These are phyloP conservation scores for Motacilla alba DNA, from an alignment of 2,113 vertebrate genomes.

Conservation along the genomic window DNA sequence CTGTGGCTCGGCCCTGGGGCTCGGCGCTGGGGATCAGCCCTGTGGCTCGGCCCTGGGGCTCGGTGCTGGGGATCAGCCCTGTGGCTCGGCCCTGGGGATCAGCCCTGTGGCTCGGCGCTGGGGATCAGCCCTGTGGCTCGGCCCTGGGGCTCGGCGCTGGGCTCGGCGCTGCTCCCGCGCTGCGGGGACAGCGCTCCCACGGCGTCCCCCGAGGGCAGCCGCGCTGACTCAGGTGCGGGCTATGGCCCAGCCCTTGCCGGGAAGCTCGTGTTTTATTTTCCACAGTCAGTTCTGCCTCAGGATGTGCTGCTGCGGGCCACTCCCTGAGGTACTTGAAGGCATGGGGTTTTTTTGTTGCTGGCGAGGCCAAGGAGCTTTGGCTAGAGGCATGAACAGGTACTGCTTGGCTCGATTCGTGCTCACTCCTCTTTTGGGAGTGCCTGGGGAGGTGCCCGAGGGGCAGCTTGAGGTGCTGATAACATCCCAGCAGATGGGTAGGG, in stretches of 20 bases:
- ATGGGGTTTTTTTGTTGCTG: not conserved
- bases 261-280: not conserved
- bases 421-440: not conserved
- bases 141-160: too few species aligned
- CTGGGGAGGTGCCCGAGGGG: not conserved
- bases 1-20: too few species aligned
- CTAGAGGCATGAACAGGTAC: not conserved
- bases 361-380: not conserved
- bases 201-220: rapidly evolving
- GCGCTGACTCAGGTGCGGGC: rapidly evolving
- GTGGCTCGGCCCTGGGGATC: too few species aligned
- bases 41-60: too few species aligned
- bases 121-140: too few species aligned
- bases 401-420: not conserved
- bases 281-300: not conserved
- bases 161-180: too few species aligned
- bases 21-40: too few species aligned
- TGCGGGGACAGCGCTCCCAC: rapidly evolving
- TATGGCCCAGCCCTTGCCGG: not conserved
- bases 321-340: not conserved
- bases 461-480: not conserved
- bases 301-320: not conserved
- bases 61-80: too few species aligned
- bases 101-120: too few species aligned
- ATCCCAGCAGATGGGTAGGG: not conserved